These are phyloP conservation scores for Sericinus montela DNA, from an alignment of 2,888 invertebrate species.

Conservation along the genomic window DNA sequence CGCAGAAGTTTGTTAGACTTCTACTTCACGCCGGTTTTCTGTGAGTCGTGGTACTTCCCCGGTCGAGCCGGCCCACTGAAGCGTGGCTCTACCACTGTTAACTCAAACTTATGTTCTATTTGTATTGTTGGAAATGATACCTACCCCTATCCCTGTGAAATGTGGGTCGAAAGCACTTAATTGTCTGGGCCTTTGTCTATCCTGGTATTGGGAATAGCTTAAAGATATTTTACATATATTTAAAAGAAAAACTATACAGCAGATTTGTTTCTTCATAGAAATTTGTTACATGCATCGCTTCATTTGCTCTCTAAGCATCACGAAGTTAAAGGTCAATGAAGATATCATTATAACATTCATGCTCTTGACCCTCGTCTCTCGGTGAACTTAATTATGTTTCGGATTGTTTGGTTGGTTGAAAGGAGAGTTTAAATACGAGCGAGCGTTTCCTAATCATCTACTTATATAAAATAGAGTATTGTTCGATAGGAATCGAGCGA, in stretches of 20 bases:
- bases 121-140: too few species aligned
- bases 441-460: conserved; percentile 7
- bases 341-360: conserved; percentile 7
- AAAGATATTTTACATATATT: too few species aligned
- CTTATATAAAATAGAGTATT: conserved; percentile 13
- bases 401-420: conserved; percentile 3
- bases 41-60: too few species aligned
- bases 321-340: conserved; percentile 11
- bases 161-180: too few species aligned
- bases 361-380: conserved; percentile 3
- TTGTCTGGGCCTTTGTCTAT: too few species aligned
- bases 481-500: conserved; percentile 7
- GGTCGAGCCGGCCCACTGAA: too few species aligned
- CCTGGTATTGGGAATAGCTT: too few species aligned
- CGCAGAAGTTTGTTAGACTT: too few species aligned
- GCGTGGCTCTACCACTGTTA: too few species aligned
- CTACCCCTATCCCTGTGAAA: too few species aligned
- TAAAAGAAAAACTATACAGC: neutral
- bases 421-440: neutral
- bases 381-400: conserved; percentile 6
- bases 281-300: neutral
- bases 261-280: conserved; percentile 1
- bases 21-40: too few species aligned
- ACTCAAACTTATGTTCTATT: too few species aligned
- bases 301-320: neutral